Evolutionary conservation across 2,113 vertebrate genomes (phyloP), one percentile per base, ranked within the genome.

Genomic region (Thomomys bottae): DNA sequence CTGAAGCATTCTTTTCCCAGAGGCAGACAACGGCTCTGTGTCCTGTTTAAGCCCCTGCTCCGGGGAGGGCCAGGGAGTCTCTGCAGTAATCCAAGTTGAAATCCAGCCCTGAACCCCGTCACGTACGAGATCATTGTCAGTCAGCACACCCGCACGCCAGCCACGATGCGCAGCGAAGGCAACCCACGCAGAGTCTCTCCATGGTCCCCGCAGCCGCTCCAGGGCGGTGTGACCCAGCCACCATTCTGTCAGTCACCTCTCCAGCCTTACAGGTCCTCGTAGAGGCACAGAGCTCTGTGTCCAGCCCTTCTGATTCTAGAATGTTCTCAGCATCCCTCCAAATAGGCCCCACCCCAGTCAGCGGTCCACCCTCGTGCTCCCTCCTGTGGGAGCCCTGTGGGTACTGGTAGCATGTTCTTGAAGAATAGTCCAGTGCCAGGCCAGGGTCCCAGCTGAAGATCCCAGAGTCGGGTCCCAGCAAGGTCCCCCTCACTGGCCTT

Each of bases 151-250:
- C 2, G 28, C 61, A 26, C 32, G 0, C 3, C 14, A 30, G 34
- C 18, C 7, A 1, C 54, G 17, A 0, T 5, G 5, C 4, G 0
- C 17, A 6, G 9, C 23, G 23, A 49, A 34, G 34, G 32, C 5
- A 6, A 0, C 7, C 3, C 1, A 23, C n/a, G 40, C 61, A 2
- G 34, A 64, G 45, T 11, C 67, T 24, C 2, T 11, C 2, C 30
- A 49, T 1, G 3, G 10, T 18, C 66, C 32, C 17, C 32, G 1
- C 28, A 8, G 15, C 7, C 3, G 17, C 72, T 68, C 8, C 11
- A 8, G 10, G 11, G 49, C 49, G 12, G 49, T 9, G 49, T 54
- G 49, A 54, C 49, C 49, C 49, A 15, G 49, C 14, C 49, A 54
- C 15, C 49, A 2, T 18, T 54, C 49, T 3, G 49, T 17, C 15